Percentiles rank a stretch among this genome's conserved stretches.
Conservation (phyloP, 2,888 invertebrate species). For the Catocala sponsa region DNA sequence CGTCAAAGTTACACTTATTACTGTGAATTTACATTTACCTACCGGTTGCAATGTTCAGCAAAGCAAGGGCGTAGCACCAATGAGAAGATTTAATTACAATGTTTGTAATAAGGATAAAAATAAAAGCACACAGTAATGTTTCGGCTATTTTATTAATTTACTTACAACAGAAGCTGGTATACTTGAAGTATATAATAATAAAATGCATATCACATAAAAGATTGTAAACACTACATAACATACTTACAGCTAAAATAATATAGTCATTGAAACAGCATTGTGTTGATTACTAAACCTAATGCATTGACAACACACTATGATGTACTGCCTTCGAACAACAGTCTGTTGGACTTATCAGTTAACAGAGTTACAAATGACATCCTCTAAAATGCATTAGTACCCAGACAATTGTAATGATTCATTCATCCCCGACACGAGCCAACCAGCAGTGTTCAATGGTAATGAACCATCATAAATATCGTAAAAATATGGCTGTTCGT, state of each 20-base stretch:
- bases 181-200: constrained; percentile 87
- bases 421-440: constrained; percentile 30
- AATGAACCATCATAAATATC: constrained; percentile 64
- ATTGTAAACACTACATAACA: constrained; percentile 87
- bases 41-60: too few relatives aligned
- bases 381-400: constrained; percentile 4
- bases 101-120: not conserved
- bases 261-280: constrained; percentile 80
- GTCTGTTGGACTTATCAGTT: constrained; percentile 22
- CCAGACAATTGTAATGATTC: constrained; percentile 3
- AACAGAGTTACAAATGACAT: constrained; percentile 8
- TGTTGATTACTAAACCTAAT: constrained; percentile 65
- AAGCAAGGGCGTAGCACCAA: too few relatives aligned
- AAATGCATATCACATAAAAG: constrained; percentile 88
- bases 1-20: too few relatives aligned
- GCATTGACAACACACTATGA: constrained; percentile 54
- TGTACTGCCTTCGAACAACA: constrained; percentile 32
- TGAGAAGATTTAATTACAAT: too few relatives aligned
- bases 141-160: constrained; percentile 74
- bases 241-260: constrained; percentile 82
- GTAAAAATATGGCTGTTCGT: constrained; percentile 84
- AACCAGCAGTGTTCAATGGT: constrained; percentile 30
- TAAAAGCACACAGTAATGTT: constrained; percentile 38
- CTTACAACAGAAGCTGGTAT: constrained; percentile 88
- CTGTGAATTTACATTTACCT: too few relatives aligned